Base-by-base conservation (phyloP, 2,888 invertebrate genomes). In the Himalopsyche kuldschensis region DNA sequence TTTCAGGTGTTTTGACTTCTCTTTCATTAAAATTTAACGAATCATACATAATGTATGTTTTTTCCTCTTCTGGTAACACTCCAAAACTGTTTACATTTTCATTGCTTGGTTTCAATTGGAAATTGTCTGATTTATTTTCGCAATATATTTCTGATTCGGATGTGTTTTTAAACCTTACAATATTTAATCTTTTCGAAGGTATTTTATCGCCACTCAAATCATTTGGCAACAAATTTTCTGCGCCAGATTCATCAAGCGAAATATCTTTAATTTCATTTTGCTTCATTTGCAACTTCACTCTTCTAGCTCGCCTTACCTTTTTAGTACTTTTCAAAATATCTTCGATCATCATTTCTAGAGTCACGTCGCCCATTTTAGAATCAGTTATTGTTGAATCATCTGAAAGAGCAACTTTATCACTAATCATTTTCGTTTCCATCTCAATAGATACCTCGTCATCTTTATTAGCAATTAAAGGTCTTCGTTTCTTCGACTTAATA, bases 261-360 rank as follows among this genome's bases (percentile, higher is more conserved):
- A 15, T 11, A 27, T 69, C 69, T 69, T 69, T 69, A 1, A 27
- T 69, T 27, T 69, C 15, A 69, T 1, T 30, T 11, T 69, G 69
- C 31, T 77, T 84, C 3, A 77, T 48, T 48, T 81, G 80, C 78
- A 86, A 81, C 78, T 82, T 82, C 10, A 86, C 82, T 47, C 76
- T 75, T 55, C 86, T 84, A 10, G 86, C 86, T 20, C 80, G 81
- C 35, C 92, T 92, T 0, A 91, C 89, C 80, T 91, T 91, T 87
- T 91, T 91, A 0, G 93, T 93, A 85, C 92, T 93, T 86, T 94
- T 93, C 85, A 94, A 90, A 81, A 94, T 93, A 84, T 93, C 94
- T 87, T 94, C 93, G 75, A 94, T 94, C 89, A 94, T 92, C 89
- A 90, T 91, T 87, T 94, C 93, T 75, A 94, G 88, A 15, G 92